A percentile compares a stretch with the other conserved stretches of the same genome.
These are phyloP conservation scores for Hydrotaea diabolus DNA, from an alignment of 2,888 invertebrate genomes.

Conservation along the genomic window DNA sequence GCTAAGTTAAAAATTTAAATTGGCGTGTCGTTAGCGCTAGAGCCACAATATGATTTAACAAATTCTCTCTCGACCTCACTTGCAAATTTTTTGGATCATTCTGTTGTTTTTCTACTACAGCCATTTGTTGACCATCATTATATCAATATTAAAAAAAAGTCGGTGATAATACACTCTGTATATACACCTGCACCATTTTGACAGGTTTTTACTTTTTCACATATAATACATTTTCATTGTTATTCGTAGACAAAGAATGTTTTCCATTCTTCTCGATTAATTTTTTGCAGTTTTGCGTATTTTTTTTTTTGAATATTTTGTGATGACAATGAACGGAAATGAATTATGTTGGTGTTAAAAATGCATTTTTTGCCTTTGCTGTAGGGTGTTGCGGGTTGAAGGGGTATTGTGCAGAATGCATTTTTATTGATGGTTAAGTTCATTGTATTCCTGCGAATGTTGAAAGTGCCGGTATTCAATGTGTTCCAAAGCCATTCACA, in stretches of 20 bases:
- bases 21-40: too few relatives aligned
- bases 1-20: too few relatives aligned
- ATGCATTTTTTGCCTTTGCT: constrained; percentile 36
- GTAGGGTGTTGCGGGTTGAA: constrained; percentile 30
- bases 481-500: not conserved
- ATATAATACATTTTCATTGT: constrained; percentile 51
- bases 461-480: not conserved
- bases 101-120: too few relatives aligned
- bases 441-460: constrained; percentile 70
- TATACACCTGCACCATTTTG: constrained; percentile 35
- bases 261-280: constrained; percentile 34
- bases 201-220: constrained; percentile 25
- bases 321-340: constrained; percentile 79
- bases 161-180: too few relatives aligned
- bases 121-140: too few relatives aligned
- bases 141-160: too few relatives aligned
- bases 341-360: constrained; percentile 75
- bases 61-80: too few relatives aligned
- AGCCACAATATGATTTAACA: too few relatives aligned
- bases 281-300: constrained; percentile 33
- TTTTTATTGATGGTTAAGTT: constrained; percentile 72
- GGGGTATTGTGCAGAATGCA: constrained; percentile 72
- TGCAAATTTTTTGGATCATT: too few relatives aligned
- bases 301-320: too few relatives aligned
- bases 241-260: constrained; percentile 44